A percentile compares a stretch with the other conserved stretches of the same genome.
Evolutionary conservation across 2,888 invertebrate species (phyloP).

Genomic region (Cyclophora punctaria): DNA sequence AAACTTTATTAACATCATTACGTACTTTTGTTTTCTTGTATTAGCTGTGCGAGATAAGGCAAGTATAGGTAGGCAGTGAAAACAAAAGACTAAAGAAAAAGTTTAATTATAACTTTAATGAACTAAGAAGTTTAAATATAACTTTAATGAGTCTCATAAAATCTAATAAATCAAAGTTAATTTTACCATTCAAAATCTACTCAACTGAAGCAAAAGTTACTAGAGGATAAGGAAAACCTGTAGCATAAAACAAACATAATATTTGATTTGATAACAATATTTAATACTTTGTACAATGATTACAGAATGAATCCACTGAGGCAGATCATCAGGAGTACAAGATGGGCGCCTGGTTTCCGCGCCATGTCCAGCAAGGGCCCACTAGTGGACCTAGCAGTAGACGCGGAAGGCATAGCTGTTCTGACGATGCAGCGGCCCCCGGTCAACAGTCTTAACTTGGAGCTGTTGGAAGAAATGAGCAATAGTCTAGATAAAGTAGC

Average conservation of each 20-base stretch:
- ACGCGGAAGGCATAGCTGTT: conserved; percentile 80
- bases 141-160: too few relatives aligned
- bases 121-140: too few relatives aligned
- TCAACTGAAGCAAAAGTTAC: neutral
- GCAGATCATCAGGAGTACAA: conserved; percentile 11
- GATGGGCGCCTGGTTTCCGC: conserved; percentile 26
- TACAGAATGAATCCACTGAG: conserved; percentile 58
- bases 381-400: conserved; percentile 75
- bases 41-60: too few relatives aligned
- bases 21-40: too few relatives aligned
- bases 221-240: neutral
- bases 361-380: conserved; percentile 50
- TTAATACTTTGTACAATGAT: conserved; percentile 4
- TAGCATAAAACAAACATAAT: neutral
- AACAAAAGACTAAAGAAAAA: too few relatives aligned
- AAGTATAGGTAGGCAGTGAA: too few relatives aligned
- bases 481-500: conserved; percentile 79
- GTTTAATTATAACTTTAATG: too few relatives aligned
- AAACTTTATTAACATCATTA: too few relatives aligned
- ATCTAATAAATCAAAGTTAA: neutral
- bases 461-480: conserved; percentile 79
- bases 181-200: neutral
- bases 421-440: conserved; percentile 85
- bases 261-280: too few relatives aligned
- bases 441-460: conserved; percentile 87